A percentile compares a stretch with the other conserved stretches of the same genome.
Conservation (phyloP, 2,113 vertebrate species). For the Opisthocomus hoazin region DNA sequence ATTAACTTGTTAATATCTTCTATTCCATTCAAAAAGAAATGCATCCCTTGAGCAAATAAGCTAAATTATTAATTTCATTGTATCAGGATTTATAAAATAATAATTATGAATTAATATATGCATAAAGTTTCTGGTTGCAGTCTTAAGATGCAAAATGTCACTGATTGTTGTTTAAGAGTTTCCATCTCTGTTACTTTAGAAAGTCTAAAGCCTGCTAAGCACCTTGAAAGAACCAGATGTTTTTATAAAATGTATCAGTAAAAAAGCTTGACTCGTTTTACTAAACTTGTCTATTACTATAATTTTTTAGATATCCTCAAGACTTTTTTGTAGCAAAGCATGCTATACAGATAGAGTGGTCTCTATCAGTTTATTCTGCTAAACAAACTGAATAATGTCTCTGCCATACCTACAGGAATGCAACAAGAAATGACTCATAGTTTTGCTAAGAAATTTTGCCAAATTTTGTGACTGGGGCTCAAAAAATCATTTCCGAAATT, state of each 20-base stretch:
- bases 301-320: background rate
- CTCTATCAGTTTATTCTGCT: background rate
- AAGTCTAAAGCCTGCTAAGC: background rate
- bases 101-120: background rate
- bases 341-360: background rate
- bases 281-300: background rate
- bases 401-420: background rate
- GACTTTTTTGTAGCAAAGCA: background rate
- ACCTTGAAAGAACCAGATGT: background rate
- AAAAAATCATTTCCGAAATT: background rate
- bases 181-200: background rate
- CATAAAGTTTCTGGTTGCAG: background rate
- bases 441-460: background rate
- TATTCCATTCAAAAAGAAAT: conserved; percentile 16
- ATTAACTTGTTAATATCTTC: conserved; percentile 50
- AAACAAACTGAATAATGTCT: background rate
- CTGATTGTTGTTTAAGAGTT: background rate
- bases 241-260: background rate
- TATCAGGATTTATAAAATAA: conserved; percentile 17
- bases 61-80: conserved; percentile 4
- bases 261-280: background rate
- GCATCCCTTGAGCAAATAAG: conserved; percentile 41
- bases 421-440: background rate
- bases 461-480: background rate
- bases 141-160: background rate